Conservation (phyloP, 2,888 invertebrate genomes). For the Nemurella pictetii region DNA sequence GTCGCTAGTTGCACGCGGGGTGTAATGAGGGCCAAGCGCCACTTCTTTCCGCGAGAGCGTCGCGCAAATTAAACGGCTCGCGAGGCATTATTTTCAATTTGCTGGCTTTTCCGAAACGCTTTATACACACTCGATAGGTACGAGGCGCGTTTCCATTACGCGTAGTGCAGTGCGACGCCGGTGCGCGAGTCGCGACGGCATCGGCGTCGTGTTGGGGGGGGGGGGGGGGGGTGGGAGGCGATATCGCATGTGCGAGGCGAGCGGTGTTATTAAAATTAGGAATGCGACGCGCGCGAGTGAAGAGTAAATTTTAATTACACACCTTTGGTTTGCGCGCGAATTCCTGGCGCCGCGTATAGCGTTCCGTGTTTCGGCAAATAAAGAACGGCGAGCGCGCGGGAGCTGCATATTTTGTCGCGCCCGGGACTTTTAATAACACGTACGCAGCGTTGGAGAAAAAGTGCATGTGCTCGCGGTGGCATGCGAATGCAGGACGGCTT, state of each 20-base stretch:
- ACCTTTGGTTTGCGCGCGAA: not conserved
- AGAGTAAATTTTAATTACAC: not conserved
- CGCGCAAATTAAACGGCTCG: conserved; percentile 10
- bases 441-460: too few species aligned
- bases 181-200: too few species aligned
- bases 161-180: not conserved
- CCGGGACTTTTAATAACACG: not conserved
- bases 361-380: not conserved
- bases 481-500: too few species aligned
- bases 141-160: not conserved
- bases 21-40: not conserved
- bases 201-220: too few species aligned
- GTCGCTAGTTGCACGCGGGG: too few species aligned
- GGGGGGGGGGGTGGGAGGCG: too few species aligned
- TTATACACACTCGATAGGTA: not conserved
- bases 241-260: not conserved
- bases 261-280: not conserved
- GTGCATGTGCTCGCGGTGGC: too few species aligned
- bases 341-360: not conserved
- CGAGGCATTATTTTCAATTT: conserved; percentile 30
- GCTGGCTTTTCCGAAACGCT: conserved; percentile 5
- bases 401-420: not conserved
- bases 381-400: too few species aligned
- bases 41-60: not conserved
- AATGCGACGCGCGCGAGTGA: not conserved